phyloP scores from a whole-genome alignment of 2,113 vertebrate genomes.

The Myrmecobius fasciatus region DNA sequence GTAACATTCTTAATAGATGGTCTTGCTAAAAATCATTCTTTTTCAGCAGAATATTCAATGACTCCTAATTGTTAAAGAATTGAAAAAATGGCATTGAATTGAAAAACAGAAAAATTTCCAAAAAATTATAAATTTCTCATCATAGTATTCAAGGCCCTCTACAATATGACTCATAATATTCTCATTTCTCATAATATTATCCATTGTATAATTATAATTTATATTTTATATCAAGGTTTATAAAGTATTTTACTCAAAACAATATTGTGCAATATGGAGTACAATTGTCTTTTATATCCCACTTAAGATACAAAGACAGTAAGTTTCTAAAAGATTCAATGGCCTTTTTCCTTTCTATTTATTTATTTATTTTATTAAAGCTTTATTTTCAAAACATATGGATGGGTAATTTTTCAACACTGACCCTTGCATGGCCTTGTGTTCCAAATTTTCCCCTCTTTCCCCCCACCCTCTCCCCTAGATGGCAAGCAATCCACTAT shows the following conservation, averaged over 20 bases:
- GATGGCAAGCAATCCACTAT: no score
- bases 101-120: neutral
- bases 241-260: neutral
- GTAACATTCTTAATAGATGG: neutral
- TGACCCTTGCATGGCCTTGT: no score
- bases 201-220: neutral
- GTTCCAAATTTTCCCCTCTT: no score
- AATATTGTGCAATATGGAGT: neutral
- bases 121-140: neutral
- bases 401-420: no score
- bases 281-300: neutral
- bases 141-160: neutral
- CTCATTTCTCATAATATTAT: neutral
- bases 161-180: neutral
- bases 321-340: neutral
- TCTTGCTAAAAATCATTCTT: neutral
- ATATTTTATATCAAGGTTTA: neutral
- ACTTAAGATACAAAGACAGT: neutral
- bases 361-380: no score
- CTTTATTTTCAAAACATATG: no score
- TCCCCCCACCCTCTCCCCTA: no score
- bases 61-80: neutral
- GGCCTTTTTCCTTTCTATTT: no score
- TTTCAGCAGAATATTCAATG: neutral
- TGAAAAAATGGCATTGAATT: neutral